A percentile compares a stretch with the other conserved stretches of the same genome.
Evolutionary conservation across 2,113 vertebrate genomes (phyloP).

Genomic region (Nothocercus julius): DNA sequence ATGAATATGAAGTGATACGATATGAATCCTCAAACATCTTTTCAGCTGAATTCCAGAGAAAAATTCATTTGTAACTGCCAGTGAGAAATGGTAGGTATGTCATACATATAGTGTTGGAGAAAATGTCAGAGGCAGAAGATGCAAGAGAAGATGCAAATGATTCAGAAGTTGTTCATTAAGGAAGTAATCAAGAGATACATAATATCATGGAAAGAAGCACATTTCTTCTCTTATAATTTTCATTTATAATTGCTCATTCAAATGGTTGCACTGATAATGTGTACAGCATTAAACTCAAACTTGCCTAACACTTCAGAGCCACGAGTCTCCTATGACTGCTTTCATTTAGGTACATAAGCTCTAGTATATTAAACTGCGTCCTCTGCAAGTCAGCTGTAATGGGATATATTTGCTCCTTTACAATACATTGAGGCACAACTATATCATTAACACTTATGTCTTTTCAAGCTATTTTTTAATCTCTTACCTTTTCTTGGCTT

Average conservation of each 20-base stretch:
- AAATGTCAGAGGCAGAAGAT: neutral
- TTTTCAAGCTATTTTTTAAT: neutral
- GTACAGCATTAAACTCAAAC: neutral
- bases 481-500: conserved; percentile 80
- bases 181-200: neutral
- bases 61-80: neutral
- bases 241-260: neutral
- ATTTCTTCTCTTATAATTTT: neutral
- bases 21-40: neutral
- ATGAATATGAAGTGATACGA: neutral
- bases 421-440: neutral
- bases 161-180: neutral
- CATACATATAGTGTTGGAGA: neutral
- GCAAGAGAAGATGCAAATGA: neutral
- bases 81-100: neutral
- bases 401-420: neutral
- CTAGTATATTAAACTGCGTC: neutral
- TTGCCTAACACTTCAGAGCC: neutral
- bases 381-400: neutral
- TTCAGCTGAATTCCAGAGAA: neutral
- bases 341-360: neutral
- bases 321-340: neutral
- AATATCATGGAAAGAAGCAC: neutral
- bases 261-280: neutral
- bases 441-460: neutral